Evolutionary conservation across 1,140 invertebrate species (phyloP), one percentile per base, ranked within the genome.

Genomic region (Lordiphosa mommai): DNA sequence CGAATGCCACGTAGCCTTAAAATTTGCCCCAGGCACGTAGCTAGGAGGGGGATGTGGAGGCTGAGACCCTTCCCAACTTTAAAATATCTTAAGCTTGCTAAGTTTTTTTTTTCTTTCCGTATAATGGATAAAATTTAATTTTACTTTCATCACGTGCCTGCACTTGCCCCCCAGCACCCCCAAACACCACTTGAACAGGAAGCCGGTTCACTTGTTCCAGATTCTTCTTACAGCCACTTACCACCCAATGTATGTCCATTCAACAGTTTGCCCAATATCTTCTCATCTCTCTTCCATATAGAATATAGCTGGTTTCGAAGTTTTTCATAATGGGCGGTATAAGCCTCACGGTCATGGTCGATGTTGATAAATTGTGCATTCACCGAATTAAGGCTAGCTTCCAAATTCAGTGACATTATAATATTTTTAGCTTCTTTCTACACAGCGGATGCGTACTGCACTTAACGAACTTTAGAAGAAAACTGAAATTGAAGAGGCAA

Each of bases 181-280:
- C n/a, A 5, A 4, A 17, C 16, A 17, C 16, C 3, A 17, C 16
- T 17, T 0, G 5, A 23, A 23, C 20, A 5, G 20, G 4, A 23
- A 23, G 20, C 20, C 5, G 4, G 1, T 23, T 23, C 23, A 27
- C 23, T 27, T 27, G 23, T 4, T 7, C 5, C 23, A 27, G 23
- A 7, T 7, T 27, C 23, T 27, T 27, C 23, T 6, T 27, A 7
- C 23, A 7, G 0, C 23, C 23, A 56, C 63, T n/a, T 70, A 80
- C 74, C 76, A 17, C 37, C 57, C 12, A 73, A 32, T 27, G 51
- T 69, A 30, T 40, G 49, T 40, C 72, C 72, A 6, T 53, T 71
- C 7, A 66, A 8, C 32, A 76, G 20, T 14, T 57, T 61, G 1
- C 38, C 38, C 9, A 77, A 29, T 9, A 50, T 37, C 30, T 17